Evolutionary conservation across 2,113 vertebrate genomes (phyloP).

Genomic region (Stegastes partitus): DNA sequence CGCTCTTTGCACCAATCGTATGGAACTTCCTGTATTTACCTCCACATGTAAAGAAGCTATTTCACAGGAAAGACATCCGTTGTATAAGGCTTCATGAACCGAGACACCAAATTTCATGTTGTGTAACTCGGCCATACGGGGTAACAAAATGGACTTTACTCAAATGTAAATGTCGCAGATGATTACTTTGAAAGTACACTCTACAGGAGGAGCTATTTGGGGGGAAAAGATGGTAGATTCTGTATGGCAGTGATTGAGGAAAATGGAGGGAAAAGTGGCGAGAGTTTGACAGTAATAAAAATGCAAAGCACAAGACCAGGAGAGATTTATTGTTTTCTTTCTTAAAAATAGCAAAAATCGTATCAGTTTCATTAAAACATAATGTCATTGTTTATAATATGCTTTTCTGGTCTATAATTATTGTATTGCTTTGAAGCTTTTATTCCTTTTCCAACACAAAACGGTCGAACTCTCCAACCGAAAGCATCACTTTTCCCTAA

Average conservation of each 20-base stretch:
- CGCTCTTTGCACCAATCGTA: not conserved
- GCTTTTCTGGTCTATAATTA: too few species aligned
- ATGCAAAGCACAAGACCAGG: too few species aligned
- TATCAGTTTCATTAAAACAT: too few species aligned
- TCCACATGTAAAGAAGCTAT: not conserved
- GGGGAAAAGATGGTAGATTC: not conserved
- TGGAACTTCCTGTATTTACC: not conserved
- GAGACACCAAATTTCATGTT: conserved; percentile 1
- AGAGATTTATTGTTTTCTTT: too few species aligned
- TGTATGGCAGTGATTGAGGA: not conserved
- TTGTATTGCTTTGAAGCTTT: too few species aligned
- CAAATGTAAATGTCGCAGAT: conserved; percentile 37
- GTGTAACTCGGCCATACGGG: not conserved
- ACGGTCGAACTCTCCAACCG: too few species aligned
- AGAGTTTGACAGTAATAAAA: not conserved
- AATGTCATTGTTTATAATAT: too few species aligned
- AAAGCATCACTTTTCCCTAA: too few species aligned
- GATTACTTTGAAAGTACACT: conserved; percentile 32
- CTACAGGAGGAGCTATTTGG: not conserved
- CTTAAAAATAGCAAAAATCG: too few species aligned
- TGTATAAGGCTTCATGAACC: conserved; percentile 10
- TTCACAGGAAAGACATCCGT: conserved; percentile 10
- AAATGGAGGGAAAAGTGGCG: not conserved
- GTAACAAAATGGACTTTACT: conserved; percentile 21
- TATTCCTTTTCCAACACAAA: too few species aligned